Base-by-base conservation (phyloP, 2,888 invertebrate genomes). In the Nomada goodeniana region DNA sequence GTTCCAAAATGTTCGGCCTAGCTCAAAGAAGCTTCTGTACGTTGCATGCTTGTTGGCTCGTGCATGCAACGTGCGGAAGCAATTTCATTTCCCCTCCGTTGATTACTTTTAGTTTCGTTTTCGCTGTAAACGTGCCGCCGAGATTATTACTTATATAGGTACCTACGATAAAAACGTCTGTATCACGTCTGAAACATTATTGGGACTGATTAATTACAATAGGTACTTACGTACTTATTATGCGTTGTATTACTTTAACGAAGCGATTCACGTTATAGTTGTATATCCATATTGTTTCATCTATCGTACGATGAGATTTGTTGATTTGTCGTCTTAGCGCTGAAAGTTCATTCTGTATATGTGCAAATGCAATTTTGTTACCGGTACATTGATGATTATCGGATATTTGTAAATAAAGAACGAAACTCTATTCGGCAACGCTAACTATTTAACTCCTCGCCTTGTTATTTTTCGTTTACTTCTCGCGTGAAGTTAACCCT, bases 351-450 rank as follows among this genome's bases (percentile, higher is more conserved):
- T 91, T 92, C 88, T 90, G 91, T 91, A 91, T 89, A 91, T 90
- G 91, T 92, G 92, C 91, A 92, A 36, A 91, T 91, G 89, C 87
- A 92, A 91, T 92, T 92, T 92, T 92, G 92, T 92, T 92, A 92
- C 91, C 83, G 86, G 84, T 91, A 91, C 90, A 91, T 90, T 89
- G 91, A 90, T 84, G 86, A 92, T 90, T 90, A 90, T 89, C 87
- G 84, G 87, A 91, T 89, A 92, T 92, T 92, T 92, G 92, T 92
- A 92, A 92, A 92, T 92, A 92, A 92, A 92, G 82, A 85, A 84
- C 63, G 79, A 88, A 88, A 85, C 80, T 80, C 83, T 77, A 88
- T 74, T 13, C 9, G 55, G 47, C 15, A 47, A 47, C 15, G 47
- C 47, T 47, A 47, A 36, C 36, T 36, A 36, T 36, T 36, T 36